Evolutionary conservation across 2,797 vertebrate species (phyloP), one percentile per base, ranked within the genome.

Genomic region (Eidolon dupreanum): DNA sequence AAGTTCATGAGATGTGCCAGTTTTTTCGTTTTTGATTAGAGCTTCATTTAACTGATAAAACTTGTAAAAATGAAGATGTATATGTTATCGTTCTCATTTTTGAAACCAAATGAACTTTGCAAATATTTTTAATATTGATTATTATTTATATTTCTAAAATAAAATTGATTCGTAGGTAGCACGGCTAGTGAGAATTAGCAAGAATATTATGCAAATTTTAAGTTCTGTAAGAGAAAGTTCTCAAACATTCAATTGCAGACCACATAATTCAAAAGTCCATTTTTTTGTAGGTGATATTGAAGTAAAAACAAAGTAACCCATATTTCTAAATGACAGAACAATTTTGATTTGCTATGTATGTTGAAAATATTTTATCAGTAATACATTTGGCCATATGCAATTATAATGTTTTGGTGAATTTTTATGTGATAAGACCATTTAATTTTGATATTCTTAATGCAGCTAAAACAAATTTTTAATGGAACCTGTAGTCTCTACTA

Each of bases 71-170:
- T 33, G 63, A 95, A 90, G 41, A 81, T 70, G 17, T 63, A 3
- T 63, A 20, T 82, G 57, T 31, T 33, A 59, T 53, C 0, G 4
- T 82, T 94, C 0, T 7, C n/a, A 78, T 85, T 95, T 97, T 95
- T 93, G 84, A 93, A 98, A 95, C 87, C 96, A 97, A 98, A 92
- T 46, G 46, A 71, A 86, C 49, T 96, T 96, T 97, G 89, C n/a
- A 97, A 96, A 97, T 1, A 0, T 94, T 97, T 95, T 79, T 22
- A 53, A 33, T 63, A 17, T 61, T 16, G 36, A 16, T 66, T 33
- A 8, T 77, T 88, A 95, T 97, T 97, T 98, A 90, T 17, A 96
- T 97, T 91, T 93, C 94, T 95, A 79, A 97, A 97, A 97, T 63
- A 91, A 95, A 95, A 97, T 28, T 87, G 36, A 8, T 10, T 90